phyloP scores from a whole-genome alignment of 2,888 invertebrate species.

The Scaptomyza parva region DNA sequence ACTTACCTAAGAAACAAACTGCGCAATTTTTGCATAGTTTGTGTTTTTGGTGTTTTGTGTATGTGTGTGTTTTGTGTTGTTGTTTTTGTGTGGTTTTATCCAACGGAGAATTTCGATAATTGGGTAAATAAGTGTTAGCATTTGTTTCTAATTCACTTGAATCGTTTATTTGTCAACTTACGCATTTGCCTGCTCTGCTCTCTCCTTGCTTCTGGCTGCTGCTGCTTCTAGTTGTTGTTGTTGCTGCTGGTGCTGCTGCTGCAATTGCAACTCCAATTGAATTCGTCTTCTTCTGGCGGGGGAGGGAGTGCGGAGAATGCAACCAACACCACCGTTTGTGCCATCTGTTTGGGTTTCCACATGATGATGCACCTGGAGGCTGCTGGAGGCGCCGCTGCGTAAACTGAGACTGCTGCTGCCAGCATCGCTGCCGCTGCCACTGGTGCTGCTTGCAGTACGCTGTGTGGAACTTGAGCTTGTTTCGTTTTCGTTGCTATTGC shows the following conservation, averaged over 20 bases:
- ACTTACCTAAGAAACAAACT: slow-evolving; percentile 81
- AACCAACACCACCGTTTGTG: slow-evolving; percentile 57
- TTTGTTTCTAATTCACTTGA: neutral
- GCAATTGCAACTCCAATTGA: slow-evolving; percentile 65
- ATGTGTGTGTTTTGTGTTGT: slow-evolving; percentile 7
- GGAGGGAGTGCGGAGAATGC: slow-evolving; percentile 68
- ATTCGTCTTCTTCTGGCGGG: slow-evolving; percentile 69
- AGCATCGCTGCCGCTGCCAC: slow-evolving; percentile 51
- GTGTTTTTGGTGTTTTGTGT: slow-evolving; percentile 25
- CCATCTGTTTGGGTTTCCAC: slow-evolving; percentile 70
- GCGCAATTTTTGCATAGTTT: slow-evolving; percentile 82
- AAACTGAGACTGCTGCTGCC: slow-evolving; percentile 59
- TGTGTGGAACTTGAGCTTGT: slow-evolving; percentile 48
- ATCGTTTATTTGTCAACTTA: slow-evolving; percentile 57
- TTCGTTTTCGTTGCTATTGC: slow-evolving; percentile 26
- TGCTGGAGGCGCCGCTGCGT: slow-evolving; percentile 35
- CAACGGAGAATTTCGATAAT: slow-evolving; percentile 73
- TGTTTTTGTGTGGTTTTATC: slow-evolving; percentile 12
- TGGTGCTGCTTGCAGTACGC: slow-evolving; percentile 29
- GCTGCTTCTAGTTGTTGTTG: neutral
- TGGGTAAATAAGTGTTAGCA: neutral
- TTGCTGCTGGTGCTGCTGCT: slow-evolving; percentile 53
- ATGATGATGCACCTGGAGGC: slow-evolving; percentile 51
- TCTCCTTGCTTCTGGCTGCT: slow-evolving; percentile 15
- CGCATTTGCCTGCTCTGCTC: slow-evolving; percentile 66